A percentile compares a stretch with the other conserved stretches of the same genome.
These are phyloP conservation scores for Steinernema carpocapsae DNA, from an alignment of 2,888 invertebrate genomes.

Conservation along the genomic window DNA sequence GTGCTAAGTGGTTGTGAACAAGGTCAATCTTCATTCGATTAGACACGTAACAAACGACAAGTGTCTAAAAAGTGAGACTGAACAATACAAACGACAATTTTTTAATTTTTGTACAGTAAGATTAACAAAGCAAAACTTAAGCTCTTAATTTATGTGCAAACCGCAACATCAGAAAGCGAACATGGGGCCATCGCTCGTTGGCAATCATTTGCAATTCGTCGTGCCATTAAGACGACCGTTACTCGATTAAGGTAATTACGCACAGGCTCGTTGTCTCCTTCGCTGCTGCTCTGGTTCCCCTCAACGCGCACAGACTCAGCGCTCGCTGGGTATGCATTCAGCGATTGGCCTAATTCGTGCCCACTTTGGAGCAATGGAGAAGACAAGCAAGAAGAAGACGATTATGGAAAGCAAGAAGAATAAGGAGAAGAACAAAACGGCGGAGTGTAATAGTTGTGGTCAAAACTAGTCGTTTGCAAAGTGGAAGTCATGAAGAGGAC, in stretches of 20 bases:
- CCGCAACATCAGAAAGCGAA: background rate
- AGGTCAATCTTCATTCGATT: too few species aligned
- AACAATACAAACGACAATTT: too few species aligned
- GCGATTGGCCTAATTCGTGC: constrained; percentile 32
- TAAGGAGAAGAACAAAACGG: background rate
- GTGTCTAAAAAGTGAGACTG: too few species aligned
- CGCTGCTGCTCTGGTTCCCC: constrained; percentile 5
- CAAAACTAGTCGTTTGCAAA: background rate
- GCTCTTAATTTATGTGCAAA: background rate
- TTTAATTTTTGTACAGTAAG: too few species aligned
- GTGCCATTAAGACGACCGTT: constrained; percentile 34
- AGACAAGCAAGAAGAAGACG: background rate
- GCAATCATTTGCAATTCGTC: constrained; percentile 31
- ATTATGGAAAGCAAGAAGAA: background rate
- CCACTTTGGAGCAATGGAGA: constrained; percentile 25
- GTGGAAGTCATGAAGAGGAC: constrained; percentile 20
- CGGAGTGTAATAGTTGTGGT: background rate
- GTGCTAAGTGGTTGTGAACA: too few species aligned
- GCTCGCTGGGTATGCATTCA: constrained; percentile 9
- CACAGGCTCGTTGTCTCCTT: constrained; percentile 29
- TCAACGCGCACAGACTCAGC: too few species aligned
- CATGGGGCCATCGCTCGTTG: background rate
- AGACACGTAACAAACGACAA: too few species aligned
- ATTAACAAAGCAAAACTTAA: background rate
- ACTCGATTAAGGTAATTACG: constrained; percentile 35